These are phyloP conservation scores for Fragum fragum DNA, from an alignment of 2,888 invertebrate species.

Conservation along the genomic window DNA sequence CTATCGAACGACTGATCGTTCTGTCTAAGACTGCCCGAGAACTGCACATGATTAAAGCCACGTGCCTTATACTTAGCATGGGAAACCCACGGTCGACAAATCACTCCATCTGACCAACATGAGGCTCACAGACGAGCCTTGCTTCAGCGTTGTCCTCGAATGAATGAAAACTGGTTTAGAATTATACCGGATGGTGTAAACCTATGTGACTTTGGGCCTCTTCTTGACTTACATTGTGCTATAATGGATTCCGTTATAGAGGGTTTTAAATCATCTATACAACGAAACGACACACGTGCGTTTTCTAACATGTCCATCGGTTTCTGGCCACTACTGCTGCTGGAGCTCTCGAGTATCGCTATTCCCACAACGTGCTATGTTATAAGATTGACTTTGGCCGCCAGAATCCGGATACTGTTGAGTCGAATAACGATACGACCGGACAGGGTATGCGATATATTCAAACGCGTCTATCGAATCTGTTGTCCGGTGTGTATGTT, in stretches of 20 bases:
- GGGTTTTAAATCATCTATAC: constrained; percentile 1
- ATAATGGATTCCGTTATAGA: neutral
- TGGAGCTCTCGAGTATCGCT: no score
- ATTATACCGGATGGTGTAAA: no score
- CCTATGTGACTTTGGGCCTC: no score
- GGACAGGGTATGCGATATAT: no score
- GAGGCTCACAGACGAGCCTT: neutral
- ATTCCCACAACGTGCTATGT: no score
- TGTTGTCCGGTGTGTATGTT: no score
- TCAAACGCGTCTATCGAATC: no score
- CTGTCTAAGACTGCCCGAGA: neutral
- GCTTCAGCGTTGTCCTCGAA: neutral
- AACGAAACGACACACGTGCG: neutral
- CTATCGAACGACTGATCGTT: neutral
- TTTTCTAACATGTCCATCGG: neutral
- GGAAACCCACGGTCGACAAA: no score
- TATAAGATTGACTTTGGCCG: no score
- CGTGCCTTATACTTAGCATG: neutral
- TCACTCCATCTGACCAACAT: constrained; percentile 21
- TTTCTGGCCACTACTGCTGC: neutral
- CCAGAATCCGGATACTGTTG: no score
- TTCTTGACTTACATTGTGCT: neutral
- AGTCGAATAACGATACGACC: no score
- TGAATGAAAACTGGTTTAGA: no score
- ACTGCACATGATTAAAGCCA: neutral